Evolutionary conservation across 2,113 vertebrate genomes (phyloP).

Genomic region (Lepus americanus): DNA sequence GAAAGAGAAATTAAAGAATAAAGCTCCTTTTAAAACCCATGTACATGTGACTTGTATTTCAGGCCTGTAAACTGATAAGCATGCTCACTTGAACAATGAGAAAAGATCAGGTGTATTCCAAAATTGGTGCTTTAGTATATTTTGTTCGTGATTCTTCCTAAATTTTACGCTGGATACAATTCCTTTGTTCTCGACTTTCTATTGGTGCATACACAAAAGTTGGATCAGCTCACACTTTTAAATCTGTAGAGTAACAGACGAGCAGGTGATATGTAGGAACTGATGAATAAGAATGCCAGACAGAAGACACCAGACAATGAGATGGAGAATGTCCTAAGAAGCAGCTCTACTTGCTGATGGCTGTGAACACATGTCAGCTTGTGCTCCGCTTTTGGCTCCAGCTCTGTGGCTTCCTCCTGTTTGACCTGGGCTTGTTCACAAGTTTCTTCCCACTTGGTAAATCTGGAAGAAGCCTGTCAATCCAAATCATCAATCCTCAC

Average conservation of each 20-base stretch:
- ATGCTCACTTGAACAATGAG: background rate
- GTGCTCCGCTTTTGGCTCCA: background rate
- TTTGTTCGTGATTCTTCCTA: background rate
- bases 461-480: constrained; percentile 25
- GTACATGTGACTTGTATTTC: background rate
- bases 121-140: background rate
- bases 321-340: background rate
- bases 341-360: background rate
- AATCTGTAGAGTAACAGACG: background rate
- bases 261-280: background rate
- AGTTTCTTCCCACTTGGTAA: background rate
- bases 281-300: too few relatives aligned
- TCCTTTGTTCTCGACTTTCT: background rate
- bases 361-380: background rate
- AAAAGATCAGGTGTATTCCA: background rate
- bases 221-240: background rate
- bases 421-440: background rate
- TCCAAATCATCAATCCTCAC: constrained; percentile 70
- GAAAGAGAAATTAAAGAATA: constrained; percentile 24
- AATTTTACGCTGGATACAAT: background rate
- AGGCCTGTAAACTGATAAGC: background rate
- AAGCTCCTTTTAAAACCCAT: background rate
- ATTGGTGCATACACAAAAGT: background rate
- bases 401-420: background rate
- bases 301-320: background rate